Evolutionary conservation across 2,113 vertebrate species (phyloP).

Genomic region (Saccopteryx bilineata): DNA sequence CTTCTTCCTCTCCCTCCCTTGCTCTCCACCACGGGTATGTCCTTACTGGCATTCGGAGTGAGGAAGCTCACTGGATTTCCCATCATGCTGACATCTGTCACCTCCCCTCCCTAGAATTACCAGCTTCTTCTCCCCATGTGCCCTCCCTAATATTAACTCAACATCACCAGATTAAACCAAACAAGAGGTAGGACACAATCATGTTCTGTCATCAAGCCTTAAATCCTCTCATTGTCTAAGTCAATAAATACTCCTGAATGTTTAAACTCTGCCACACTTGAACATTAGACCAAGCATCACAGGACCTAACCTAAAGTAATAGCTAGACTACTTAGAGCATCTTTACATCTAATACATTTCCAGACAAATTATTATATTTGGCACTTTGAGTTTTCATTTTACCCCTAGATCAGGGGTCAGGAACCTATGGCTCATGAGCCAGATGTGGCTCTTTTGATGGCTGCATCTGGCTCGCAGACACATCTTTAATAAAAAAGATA

Average conservation of each 20-base stretch:
- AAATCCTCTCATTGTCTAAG: neutral
- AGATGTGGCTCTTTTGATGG: too few species aligned
- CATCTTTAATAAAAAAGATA: too few species aligned
- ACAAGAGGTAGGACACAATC: neutral
- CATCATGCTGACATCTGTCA: fast-evolving
- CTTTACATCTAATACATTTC: neutral
- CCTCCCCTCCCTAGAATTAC: neutral
- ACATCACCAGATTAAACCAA: neutral
- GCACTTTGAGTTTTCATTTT: neutral
- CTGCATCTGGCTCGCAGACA: too few species aligned
- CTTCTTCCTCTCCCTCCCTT: neutral
- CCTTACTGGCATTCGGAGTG: neutral
- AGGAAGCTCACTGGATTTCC: neutral
- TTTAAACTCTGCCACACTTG: neutral
- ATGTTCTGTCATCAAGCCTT: neutral
- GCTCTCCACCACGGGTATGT: fast-evolving
- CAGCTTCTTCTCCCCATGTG: neutral
- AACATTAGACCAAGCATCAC: neutral
- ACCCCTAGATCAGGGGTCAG: neutral
- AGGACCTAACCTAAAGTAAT: neutral
- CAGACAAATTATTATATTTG: neutral
- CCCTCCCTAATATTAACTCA: neutral
- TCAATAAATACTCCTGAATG: neutral
- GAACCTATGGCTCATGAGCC: too few species aligned
- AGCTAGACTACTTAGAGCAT: neutral